Evolutionary conservation across 1,140 invertebrate species (phyloP).

Genomic region (Drosophila bocki): DNA sequence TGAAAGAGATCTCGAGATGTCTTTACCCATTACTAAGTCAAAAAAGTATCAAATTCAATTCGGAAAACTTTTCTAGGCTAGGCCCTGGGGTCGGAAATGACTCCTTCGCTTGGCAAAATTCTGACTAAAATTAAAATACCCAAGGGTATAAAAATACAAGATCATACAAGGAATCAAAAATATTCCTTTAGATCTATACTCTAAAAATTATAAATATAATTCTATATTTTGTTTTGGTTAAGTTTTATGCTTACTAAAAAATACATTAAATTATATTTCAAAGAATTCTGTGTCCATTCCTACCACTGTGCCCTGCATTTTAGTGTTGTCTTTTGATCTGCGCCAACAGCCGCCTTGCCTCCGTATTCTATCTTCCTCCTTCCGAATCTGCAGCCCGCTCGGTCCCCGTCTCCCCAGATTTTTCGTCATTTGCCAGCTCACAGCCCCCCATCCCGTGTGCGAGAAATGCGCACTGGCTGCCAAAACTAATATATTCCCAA

Average conservation of each 20-base stretch:
- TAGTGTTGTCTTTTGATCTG: constrained; percentile 38
- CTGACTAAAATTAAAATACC: no score
- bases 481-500: constrained; percentile 49
- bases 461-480: constrained; percentile 38
- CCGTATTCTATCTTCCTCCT: neutral
- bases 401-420: neutral
- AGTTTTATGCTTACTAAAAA: neutral
- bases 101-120: no score
- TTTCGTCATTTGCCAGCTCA: constrained; percentile 10
- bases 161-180: no score
- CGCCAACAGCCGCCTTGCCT: constrained; percentile 18
- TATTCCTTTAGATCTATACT: no score
- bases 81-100: no score
- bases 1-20: no score
- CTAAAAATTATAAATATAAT: neutral
- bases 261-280: neutral
- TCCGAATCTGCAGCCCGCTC: neutral
- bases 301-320: constrained; percentile 30
- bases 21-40: no score
- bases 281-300: neutral
- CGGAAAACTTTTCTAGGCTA: no score
- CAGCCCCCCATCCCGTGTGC: neutral
- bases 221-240: neutral
- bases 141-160: no score
- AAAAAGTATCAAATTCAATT: no score